Percentiles rank a stretch among this genome's conserved stretches.
These are phyloP conservation scores for Leptocoma aspasia DNA, from an alignment of 2,113 vertebrate species.

Conservation along the genomic window DNA sequence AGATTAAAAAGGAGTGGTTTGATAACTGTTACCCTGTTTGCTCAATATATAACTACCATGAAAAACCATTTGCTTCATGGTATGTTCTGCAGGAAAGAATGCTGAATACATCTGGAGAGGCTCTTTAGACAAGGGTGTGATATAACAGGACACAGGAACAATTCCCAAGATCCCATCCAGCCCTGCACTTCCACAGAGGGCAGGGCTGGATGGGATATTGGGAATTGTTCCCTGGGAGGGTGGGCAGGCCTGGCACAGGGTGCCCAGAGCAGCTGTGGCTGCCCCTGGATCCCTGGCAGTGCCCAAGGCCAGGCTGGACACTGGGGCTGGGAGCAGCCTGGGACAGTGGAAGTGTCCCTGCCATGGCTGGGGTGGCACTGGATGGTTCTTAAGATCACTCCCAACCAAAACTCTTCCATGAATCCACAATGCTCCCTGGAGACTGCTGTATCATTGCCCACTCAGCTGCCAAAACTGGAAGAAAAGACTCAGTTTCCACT, in stretches of 20 bases:
- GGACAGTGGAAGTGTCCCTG: neutral
- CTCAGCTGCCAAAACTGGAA: neutral
- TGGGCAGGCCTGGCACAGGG: neutral
- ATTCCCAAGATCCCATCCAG: no score
- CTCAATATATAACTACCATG: conserved; percentile 15
- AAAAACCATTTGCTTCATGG: neutral
- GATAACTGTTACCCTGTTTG: neutral
- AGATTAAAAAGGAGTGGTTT: conserved; percentile 20
- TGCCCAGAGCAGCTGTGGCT: neutral
- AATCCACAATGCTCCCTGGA: neutral
- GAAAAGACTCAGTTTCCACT: neutral
- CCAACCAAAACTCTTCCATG: neutral
- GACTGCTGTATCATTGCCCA: rapidly evolving
- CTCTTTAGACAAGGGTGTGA: neutral
- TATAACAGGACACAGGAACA: neutral
- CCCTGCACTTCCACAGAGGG: no score
- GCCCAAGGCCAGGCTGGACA: neutral
- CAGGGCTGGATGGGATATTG: neutral
- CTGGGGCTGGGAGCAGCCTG: neutral
- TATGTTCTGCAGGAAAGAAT: neutral
- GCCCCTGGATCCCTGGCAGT: neutral
- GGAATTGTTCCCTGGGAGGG: neutral
- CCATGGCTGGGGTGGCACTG: neutral
- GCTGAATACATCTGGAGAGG: neutral
- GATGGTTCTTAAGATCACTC: neutral